phyloP scores from a whole-genome alignment of 2,888 invertebrate genomes.

The Stenoptilia bipunctidactyla region DNA sequence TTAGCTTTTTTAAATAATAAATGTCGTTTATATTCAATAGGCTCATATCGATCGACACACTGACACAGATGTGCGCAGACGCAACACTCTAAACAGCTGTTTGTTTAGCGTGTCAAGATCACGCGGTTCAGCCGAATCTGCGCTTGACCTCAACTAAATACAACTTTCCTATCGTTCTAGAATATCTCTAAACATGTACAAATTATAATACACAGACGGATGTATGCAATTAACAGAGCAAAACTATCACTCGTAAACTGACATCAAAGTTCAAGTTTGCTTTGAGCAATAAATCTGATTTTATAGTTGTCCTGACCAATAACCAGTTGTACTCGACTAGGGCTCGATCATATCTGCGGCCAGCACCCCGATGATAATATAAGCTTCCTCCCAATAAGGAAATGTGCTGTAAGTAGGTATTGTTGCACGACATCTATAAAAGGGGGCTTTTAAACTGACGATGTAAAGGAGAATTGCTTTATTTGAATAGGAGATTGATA shows the following conservation, averaged over 20 bases:
- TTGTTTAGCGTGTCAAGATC: conserved; percentile 35
- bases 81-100: conserved; percentile 14
- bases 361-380: neutral
- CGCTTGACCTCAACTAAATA: conserved; percentile 20
- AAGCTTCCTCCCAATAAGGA: neutral
- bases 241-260: neutral
- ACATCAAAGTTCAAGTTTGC: conserved; percentile 19
- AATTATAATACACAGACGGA: neutral
- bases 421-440: too few relatives aligned
- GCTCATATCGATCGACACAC: too few relatives aligned
- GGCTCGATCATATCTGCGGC: neutral
- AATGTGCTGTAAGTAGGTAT: neutral
- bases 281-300: conserved; percentile 16
- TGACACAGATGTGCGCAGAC: conserved; percentile 29
- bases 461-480: too few relatives aligned
- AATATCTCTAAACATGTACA: neutral
- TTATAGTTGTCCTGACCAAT: conserved; percentile 15
- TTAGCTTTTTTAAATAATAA: too few relatives aligned
- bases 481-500: too few relatives aligned
- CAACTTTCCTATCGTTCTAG: neutral
- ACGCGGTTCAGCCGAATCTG: conserved; percentile 18
- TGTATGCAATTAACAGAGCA: neutral
- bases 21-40: too few relatives aligned
- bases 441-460: too few relatives aligned
- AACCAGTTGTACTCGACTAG: conserved; percentile 6